A percentile compares a stretch with the other conserved stretches of the same genome.
Conservation (phyloP, 2,113 vertebrate species). For the Pelodiscus sinensis region DNA sequence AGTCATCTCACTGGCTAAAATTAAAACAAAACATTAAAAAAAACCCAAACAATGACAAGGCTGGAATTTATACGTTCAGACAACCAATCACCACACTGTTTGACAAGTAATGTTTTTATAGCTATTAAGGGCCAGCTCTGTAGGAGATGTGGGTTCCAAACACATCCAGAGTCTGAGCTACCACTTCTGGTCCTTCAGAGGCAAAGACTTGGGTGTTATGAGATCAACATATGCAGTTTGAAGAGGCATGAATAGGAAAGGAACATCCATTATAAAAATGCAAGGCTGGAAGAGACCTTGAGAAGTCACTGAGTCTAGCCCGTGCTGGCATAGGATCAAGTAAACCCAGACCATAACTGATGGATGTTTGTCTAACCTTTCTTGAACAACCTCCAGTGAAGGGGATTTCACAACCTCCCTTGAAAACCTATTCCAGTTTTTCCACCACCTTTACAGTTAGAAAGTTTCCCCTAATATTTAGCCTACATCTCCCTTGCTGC, state of each 20-base stretch:
- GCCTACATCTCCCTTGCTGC: neutral
- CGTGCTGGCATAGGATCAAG: neutral
- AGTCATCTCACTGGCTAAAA: conserved; percentile 21
- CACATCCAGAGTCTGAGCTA: neutral
- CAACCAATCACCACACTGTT: neutral
- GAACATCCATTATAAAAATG: neutral
- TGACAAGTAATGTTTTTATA: neutral
- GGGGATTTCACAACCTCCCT: no score
- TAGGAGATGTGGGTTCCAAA: neutral
- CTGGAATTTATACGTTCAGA: neutral
- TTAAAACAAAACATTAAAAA: neutral
- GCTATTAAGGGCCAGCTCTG: neutral
- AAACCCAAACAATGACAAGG: neutral
- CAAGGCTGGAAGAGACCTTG: neutral
- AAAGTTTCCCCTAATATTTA: neutral
- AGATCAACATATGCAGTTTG: neutral
- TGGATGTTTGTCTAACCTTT: neutral
- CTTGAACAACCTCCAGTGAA: no score
- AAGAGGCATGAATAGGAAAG: neutral
- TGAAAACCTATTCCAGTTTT: no score
- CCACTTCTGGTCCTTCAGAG: neutral
- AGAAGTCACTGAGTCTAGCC: neutral
- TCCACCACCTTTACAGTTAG: neutral
- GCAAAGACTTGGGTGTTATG: neutral
- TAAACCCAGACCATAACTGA: neutral